Conservation (phyloP, 2,888 invertebrate genomes). For the Zeuzera pyrina region DNA sequence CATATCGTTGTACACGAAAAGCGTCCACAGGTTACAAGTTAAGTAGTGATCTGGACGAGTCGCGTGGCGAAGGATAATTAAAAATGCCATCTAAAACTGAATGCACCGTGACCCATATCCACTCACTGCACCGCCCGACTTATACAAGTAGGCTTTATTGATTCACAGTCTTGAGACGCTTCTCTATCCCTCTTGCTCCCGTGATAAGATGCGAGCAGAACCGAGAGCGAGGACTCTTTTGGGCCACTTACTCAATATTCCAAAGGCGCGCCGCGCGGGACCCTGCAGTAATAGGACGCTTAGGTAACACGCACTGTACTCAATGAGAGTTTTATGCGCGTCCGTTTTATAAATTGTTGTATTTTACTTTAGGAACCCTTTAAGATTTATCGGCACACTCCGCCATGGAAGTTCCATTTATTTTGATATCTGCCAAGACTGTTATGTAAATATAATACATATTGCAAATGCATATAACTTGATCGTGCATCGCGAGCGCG, state of each 20-base stretch:
- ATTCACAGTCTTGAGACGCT: constrained; percentile 73
- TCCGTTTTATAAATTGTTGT: constrained; percentile 25
- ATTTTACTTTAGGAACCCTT: constrained; percentile 18
- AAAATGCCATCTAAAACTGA: too few relatives aligned
- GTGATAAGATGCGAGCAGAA: constrained; percentile 17
- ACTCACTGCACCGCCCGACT: constrained; percentile 57
- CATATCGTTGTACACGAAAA: too few relatives aligned
- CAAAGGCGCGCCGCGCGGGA: constrained; percentile 39
- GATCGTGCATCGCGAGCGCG: too few relatives aligned
- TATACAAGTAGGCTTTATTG: constrained; percentile 73
- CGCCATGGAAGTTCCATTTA: too few relatives aligned
- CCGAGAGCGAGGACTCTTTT: constrained; percentile 25
- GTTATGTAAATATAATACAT: too few relatives aligned
- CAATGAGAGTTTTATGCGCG: constrained; percentile 36
- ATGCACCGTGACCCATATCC: constrained; percentile 70
- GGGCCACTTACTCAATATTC: constrained; percentile 69
- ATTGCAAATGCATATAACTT: too few relatives aligned
- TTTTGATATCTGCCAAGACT: too few relatives aligned
- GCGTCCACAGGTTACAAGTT: too few relatives aligned
- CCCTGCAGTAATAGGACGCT: constrained; percentile 51
- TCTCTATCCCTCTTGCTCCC: constrained; percentile 46
- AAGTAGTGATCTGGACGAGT: too few relatives aligned
- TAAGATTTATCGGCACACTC: too few relatives aligned
- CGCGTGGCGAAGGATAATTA: too few relatives aligned
- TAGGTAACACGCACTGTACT: constrained; percentile 45